Percentiles rank a stretch among this genome's conserved stretches.
These are phyloP conservation scores for Zoanthus gigantus DNA, from an alignment of 92 coral and sea anemone genomes.

Conservation along the genomic window DNA sequence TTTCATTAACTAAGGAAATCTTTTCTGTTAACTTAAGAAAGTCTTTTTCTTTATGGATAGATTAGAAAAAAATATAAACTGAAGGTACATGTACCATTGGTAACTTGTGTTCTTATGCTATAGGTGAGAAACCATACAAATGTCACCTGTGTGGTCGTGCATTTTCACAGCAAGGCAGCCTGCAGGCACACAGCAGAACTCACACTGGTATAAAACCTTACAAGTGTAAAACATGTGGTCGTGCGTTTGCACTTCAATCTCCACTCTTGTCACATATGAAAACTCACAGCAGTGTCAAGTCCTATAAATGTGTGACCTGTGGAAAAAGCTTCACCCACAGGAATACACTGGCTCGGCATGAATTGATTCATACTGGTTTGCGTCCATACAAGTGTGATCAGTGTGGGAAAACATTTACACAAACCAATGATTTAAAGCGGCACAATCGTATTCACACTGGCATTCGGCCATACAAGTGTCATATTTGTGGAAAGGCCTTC, in stretches of 20 bases:
- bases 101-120: not conserved
- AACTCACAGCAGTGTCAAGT: constrained; percentile 93
- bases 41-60: not conserved
- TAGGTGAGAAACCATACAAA: constrained; percentile 97
- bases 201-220: constrained; percentile 98
- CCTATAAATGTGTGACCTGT: constrained; percentile 87
- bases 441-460: constrained; percentile 98
- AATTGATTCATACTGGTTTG: constrained; percentile 89
- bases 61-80: not conserved
- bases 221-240: constrained; percentile 95
- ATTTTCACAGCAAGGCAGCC: constrained; percentile 97
- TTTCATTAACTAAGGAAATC: no score
- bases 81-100: not conserved
- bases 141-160: constrained; percentile 98
- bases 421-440: constrained; percentile 92
- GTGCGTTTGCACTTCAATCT: constrained; percentile 93
- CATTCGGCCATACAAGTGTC: constrained; percentile 93
- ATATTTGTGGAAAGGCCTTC: constrained; percentile 95
- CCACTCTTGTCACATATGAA: constrained; percentile 94
- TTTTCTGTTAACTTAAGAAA: no score
- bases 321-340: constrained; percentile 94
- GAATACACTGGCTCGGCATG: constrained; percentile 93
- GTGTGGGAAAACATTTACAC: constrained; percentile 95
- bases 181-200: constrained; percentile 98
- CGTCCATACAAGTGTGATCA: constrained; percentile 90